Evolutionary conservation across 2,797 vertebrate species (phyloP), one percentile per base, ranked within the genome.

Genomic region (Lithobates sylvaticus): DNA sequence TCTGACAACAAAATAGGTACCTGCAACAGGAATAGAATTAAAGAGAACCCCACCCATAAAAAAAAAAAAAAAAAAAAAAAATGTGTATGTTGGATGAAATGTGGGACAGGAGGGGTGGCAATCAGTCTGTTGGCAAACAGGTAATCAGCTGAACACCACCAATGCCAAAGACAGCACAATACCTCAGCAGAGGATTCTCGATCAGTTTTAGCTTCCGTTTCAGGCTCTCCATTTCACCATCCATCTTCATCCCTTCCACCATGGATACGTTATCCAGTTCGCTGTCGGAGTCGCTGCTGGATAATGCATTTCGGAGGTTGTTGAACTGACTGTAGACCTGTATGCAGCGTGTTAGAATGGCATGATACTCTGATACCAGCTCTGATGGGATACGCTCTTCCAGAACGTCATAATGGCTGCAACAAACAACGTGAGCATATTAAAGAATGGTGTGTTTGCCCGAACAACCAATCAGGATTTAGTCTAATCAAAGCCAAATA

Each of bases 171-270:
- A 54, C 50, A 27, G 12, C 10, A 29, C 68, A 16, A 58, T 92
- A 99, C 97, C 97, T 97, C 89, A 99, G 90, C 84, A 99, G 91
- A 6, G 98, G 97, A 89, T 97, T 99, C 92, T 99, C 98, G 16
- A 99, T 97, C 70, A 99, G 93, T 89, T 96, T 94, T 65, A 99
- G 94, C 89, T 98, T 98, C 83, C 96, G 96, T 89, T 96, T 97
- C 65, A 97, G 90, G 3, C 91, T 94, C 90, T 99, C 97, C 85
- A 98, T 92, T 90, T 96, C 92, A 12, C 97, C 97, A 18, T 94
- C 97, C 73, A 99, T 90, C 89, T 96, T 95, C 76, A 99, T 92
- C 16, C 97, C 97, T 94, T 99, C 97, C 86, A 97, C 97, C 96
- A 99, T 96, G 39, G 96, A 97, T 83, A 97, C 89, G 0, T 97